Base-by-base conservation (phyloP, 1,140 invertebrate species). In the Anastrepha obliqua region DNA sequence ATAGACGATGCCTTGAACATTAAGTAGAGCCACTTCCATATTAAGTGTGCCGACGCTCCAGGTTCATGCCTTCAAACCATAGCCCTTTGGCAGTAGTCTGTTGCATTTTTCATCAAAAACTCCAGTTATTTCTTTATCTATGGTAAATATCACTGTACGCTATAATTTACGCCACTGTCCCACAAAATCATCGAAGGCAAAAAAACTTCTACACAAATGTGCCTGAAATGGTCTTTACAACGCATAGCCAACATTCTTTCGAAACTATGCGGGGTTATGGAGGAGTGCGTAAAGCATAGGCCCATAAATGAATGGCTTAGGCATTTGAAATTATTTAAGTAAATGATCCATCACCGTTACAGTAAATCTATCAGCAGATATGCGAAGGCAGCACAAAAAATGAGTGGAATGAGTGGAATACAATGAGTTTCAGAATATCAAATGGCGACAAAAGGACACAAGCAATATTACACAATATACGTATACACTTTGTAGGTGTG, bases 331-430 rank as follows among this genome's bases (percentile, higher is more conserved):
- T 92, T 92, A 91, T 92, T 92, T 92, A 91, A 92, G 91, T 90
- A 91, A 92, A 92, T 92, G 91, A 92, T 92, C 91, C 91, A 91
- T 92, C 91, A 92, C 91, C 90, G 91, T 90, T 91, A 91, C 91
- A 91, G 91, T 90, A 91, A 92, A 92, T 92, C 90, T 92, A 91
- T 92, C 91, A 91, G 88, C 87, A 89, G 89, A 89, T 90, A 89
- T 81, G 58, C 39, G 7, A 44, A 11, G n/a, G 70, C 29, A 60
- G 3, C 44, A 8, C 17, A 58, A n/a, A 51, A 29, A n/a, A 74
- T 11, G 13, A 42, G 29, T 15, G 8, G 29, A 42, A 20, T 11
- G 5, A 6, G 29, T 2, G 1, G 39, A 15, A 67, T 11, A 20
- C 62, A 7, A 0, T 20, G 62, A 17, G 39, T 13, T 67, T 67